Conservation (phyloP, 2,888 invertebrate species). For the Caenorhabditis sp. region DNA sequence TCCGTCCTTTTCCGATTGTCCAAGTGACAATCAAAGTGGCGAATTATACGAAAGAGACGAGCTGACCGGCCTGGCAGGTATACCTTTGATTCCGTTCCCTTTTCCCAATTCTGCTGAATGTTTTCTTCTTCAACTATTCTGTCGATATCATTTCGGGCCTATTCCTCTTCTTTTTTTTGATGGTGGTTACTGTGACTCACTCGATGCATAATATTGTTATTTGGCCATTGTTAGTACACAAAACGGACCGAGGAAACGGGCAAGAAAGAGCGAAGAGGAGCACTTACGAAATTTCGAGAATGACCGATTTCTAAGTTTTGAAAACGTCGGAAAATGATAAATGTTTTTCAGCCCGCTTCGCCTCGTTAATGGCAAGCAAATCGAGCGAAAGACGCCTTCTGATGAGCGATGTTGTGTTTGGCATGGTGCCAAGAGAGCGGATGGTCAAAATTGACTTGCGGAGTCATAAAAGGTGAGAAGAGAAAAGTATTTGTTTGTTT, state of each 20-base stretch:
- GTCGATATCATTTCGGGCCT: conserved; percentile 9
- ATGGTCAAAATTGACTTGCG: conserved; percentile 19
- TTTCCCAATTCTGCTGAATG: too few relatives aligned
- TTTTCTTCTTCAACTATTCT: too few relatives aligned
- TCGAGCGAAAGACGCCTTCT: conserved; percentile 33
- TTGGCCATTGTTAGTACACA: conserved; percentile 40
- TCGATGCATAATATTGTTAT: conserved; percentile 31
- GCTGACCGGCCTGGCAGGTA: conserved; percentile 40
- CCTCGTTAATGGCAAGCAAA: conserved; percentile 44
- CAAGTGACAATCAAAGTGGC: not conserved
- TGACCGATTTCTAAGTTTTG: not conserved
- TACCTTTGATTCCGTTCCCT: not conserved
- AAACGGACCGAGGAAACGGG: conserved; percentile 18
- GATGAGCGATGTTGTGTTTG: conserved; percentile 48
- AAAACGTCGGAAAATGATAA: too few relatives aligned
- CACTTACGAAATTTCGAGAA: not conserved
- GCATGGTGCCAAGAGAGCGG: conserved; percentile 41
- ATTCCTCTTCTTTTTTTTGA: conserved; percentile 24
- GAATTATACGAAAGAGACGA: conserved; percentile 25
- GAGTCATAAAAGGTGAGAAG: conserved; percentile 6
- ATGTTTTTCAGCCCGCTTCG: conserved; percentile 37
- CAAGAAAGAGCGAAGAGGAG: not conserved
- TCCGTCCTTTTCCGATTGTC: not conserved
- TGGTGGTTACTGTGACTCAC: conserved; percentile 44
- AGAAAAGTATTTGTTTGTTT: too few relatives aligned